A percentile compares a stretch with the other conserved stretches of the same genome.
Conservation (phyloP, 2,888 invertebrate species). For the Boloria euphrosyne region DNA sequence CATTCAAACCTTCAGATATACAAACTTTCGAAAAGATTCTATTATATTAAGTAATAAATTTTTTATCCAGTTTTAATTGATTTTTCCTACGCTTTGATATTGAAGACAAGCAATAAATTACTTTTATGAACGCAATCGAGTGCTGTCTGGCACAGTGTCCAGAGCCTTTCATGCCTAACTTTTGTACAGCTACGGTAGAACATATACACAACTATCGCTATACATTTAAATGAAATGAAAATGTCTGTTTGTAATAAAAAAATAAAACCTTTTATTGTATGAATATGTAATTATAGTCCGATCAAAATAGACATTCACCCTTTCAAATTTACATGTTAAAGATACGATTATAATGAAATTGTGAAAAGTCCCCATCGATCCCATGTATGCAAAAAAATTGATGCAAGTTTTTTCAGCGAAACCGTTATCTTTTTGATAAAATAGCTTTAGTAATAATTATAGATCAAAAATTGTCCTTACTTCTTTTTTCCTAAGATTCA, state of each 20-base stretch:
- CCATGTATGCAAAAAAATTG: too few species aligned
- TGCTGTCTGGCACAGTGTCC: constrained; percentile 16
- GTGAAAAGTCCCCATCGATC: too few species aligned
- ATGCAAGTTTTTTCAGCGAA: too few species aligned
- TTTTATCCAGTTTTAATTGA: constrained; percentile 20
- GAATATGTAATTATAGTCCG: too few species aligned
- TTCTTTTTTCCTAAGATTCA: too few species aligned
- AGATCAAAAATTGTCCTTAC: too few species aligned
- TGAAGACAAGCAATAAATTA: constrained; percentile 23
- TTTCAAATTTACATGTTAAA: too few species aligned
- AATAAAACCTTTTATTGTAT: neutral
- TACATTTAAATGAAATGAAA: neutral
- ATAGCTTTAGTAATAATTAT: too few species aligned
- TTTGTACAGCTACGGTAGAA: constrained; percentile 8
- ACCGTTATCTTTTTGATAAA: too few species aligned
- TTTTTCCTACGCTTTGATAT: constrained; percentile 21
- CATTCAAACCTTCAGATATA: too few species aligned
- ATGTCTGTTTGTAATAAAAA: neutral
- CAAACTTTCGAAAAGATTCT: neutral
- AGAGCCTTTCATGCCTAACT: constrained; percentile 16
- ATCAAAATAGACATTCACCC: too few species aligned
- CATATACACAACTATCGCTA: neutral
- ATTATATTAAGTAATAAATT: constrained; percentile 8
- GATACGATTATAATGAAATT: too few species aligned
- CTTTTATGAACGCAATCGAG: constrained; percentile 21